Base-by-base conservation (phyloP, 2,888 invertebrate species). In the Xestobium rufovillosum region DNA sequence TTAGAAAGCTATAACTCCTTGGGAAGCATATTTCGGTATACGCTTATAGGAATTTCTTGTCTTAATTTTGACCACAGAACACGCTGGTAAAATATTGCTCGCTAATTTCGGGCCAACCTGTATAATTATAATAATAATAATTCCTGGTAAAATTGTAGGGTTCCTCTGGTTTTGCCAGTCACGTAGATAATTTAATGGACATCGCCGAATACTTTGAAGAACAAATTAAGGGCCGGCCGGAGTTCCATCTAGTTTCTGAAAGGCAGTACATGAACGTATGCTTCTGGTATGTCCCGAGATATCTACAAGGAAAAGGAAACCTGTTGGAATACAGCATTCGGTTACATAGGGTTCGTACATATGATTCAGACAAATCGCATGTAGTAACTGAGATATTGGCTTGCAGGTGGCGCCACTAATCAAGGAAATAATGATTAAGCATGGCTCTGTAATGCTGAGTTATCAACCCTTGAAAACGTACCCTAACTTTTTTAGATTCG, bases 231-330 rank as follows among this genome's bases (percentile, higher is more conserved):
- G 51, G 53, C 23, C 52, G 68, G 38, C 47, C 55, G 2, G 61
- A 61, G 19, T 72, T 72, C 50, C 52, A 61, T 45, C 49, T 71
- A 39, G 67, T 72, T 17, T 58, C 67, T 16, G 59, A 66, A 30
- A 72, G 79, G 16, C 74, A 79, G 51, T 78, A 72, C 49, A 71
- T 78, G 48, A 80, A 80, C 53, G 74, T 81, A n/a, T 80, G 79
- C 53, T 81, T 81, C 57, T 82, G 80, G 80, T 80, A 77, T 57
- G 57, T 80, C 19, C 80, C 80, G 1, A 63, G 67, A 13, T 70
- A 67, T 42, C 59, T 72, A 39, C 53, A 59, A 43, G 57, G 58
- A 9, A 61, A 56, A 47, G 27, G 8, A n/a, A 56, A 60, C 40
- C 45, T 59, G 31, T 45, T 55, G 33, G 62, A 65, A 40, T 63